Evolutionary conservation across 2,888 invertebrate species (phyloP), one percentile per base, ranked within the genome.

Genomic region (Diadegma fenestrale): DNA sequence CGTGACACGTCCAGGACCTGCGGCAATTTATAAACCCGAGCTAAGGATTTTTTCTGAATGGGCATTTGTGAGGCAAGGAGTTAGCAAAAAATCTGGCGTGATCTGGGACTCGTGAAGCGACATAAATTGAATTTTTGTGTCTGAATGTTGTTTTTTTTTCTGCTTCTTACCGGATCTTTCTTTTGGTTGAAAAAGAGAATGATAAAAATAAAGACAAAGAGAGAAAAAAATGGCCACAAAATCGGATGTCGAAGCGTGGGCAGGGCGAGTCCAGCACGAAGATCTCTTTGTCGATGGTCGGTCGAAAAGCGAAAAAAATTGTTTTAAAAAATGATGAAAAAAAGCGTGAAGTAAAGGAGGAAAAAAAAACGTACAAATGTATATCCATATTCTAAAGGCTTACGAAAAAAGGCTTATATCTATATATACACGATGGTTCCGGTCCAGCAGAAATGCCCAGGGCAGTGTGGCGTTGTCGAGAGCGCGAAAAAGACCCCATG

Each of bases 391-490:
- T 43, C 68, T 58, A 37, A 22, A 63, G 58, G 48, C 41, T 64
- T 68, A 80, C 45, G 69, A 54, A 82, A 69, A 78, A 82, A 80
- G 33, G 26, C 17, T 26, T 19, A 69, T 48, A 79, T 79, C 51
- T 71, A 71, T 72, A 54, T 22, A 64, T 41, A 22, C 43, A 85
- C 58, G 77, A 79, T 72, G 83, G 86, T 88, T 88, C 84, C 86
- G 87, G 86, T 87, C 81, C 85, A 86, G 85, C 80, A 85, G 82
- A 79, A 84, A 64, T 79, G 86, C 85, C 87, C 75, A 77, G 61
- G 87, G 87, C 86, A 78, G 73, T 80, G 66, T 69, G 51, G 80
- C 64, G 66, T 80, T 37, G 80, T 66, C 61, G 72, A 83, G 72
- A 83, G 84, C 75, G 83, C 66, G 84, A 78, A 71, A 79, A 78